Evolutionary conservation across 2,888 invertebrate genomes (phyloP).

Genomic region (Torymus aiolomorphi): DNA sequence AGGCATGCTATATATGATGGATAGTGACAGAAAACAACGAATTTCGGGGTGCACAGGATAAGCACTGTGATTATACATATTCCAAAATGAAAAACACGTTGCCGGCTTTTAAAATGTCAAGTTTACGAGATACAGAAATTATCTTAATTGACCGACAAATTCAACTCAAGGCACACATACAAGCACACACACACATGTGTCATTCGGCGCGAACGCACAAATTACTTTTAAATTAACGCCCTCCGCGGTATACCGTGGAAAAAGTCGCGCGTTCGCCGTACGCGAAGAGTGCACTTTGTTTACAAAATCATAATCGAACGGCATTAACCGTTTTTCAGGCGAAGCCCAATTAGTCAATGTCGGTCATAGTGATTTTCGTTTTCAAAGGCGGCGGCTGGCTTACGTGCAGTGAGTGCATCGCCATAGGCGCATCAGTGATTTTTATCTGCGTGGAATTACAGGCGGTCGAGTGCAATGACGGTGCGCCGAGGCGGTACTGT

Average conservation of each 20-base stretch:
- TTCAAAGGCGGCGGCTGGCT: not conserved
- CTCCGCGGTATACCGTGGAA: not conserved
- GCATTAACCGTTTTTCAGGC: conserved; percentile 27
- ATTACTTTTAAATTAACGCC: conserved; percentile 52
- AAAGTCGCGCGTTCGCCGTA: not conserved
- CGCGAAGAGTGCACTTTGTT: conserved; percentile 11
- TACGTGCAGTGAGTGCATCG: no score
- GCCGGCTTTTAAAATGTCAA: conserved; percentile 3
- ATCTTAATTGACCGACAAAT: conserved; percentile 48
- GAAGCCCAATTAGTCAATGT: conserved; percentile 41
- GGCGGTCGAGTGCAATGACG: no score
- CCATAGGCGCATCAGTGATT: conserved; percentile 8
- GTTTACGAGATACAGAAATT: conserved; percentile 34
- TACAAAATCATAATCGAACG: conserved; percentile 32
- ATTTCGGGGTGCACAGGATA: no score
- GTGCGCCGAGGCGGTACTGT: no score
- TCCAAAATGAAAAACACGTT: conserved; percentile 20
- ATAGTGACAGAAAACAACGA: no score
- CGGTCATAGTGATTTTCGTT: conserved; percentile 24
- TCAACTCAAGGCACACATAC: not conserved
- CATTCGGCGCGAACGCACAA: conserved; percentile 37
- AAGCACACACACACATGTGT: conserved; percentile 10
- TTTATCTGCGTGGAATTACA: conserved; percentile 2
- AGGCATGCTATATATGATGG: no score
- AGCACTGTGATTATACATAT: not conserved